A percentile compares a stretch with the other conserved stretches of the same genome.
Evolutionary conservation across 2,113 vertebrate species (phyloP).

Genomic region (Fulica atra): DNA sequence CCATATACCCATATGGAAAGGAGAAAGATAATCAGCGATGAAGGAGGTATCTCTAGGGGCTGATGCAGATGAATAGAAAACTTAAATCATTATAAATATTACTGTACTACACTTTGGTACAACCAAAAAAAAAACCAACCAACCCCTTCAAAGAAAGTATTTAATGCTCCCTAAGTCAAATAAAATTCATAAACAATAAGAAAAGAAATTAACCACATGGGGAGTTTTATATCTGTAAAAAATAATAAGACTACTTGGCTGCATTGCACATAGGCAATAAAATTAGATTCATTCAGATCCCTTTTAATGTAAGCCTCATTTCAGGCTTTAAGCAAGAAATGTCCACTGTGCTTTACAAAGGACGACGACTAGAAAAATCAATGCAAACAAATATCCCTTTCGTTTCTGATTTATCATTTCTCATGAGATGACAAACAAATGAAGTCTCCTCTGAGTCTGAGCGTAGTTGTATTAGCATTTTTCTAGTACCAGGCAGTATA

Average conservation of each 20-base stretch:
- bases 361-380: constrained; percentile 70
- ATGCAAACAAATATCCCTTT: constrained; percentile 47
- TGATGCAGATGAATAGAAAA: constrained; percentile 21
- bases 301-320: constrained; percentile 30
- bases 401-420: constrained; percentile 18
- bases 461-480: not conserved
- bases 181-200: constrained; percentile 53
- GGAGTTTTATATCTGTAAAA: constrained; percentile 54
- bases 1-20: constrained; percentile 13
- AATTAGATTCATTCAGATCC: constrained; percentile 51
- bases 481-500: constrained; percentile 51
- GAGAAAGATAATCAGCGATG: not conserved
- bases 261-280: constrained; percentile 59
- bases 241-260: constrained; percentile 58
- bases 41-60: constrained; percentile 6
- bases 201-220: constrained; percentile 57
- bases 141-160: constrained; percentile 11
- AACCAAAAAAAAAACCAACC: not conserved
- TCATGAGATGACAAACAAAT: constrained; percentile 29
- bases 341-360: constrained; percentile 84
- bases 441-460: constrained; percentile 61
- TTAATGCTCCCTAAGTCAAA: constrained; percentile 38
- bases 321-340: constrained; percentile 64
- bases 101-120: constrained; percentile 56
- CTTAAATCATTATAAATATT: constrained; percentile 41